These are phyloP conservation scores for Triops cancriformis DNA, from an alignment of 1,140 invertebrate species.

Conservation along the genomic window DNA sequence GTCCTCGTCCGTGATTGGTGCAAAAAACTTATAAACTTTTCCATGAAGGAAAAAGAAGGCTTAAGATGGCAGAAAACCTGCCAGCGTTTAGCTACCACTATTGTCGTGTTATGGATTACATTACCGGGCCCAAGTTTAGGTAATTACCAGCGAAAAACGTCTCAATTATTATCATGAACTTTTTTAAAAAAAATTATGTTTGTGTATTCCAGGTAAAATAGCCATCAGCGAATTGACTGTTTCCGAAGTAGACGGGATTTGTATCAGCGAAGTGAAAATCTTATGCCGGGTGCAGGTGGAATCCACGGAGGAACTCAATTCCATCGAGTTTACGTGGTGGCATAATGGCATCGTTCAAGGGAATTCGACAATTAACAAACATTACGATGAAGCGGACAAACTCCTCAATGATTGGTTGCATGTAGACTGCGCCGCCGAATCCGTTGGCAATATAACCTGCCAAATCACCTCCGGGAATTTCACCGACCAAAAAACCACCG, in stretches of 20 bases:
- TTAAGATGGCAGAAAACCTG: conserved; percentile 1
- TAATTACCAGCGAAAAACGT: no score
- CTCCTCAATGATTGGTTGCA: background rate
- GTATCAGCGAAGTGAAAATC: background rate
- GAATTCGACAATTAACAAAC: background rate
- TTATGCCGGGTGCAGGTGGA: background rate
- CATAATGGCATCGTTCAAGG: background rate
- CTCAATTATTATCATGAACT: no score
- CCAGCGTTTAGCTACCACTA: background rate
- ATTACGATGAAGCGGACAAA: background rate
- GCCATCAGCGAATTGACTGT: background rate
- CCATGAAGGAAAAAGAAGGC: background rate
- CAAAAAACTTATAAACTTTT: background rate
- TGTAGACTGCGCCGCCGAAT: background rate
- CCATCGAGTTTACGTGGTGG: background rate
- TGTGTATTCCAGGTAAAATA: background rate
- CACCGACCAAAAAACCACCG: background rate
- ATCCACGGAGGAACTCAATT: background rate
- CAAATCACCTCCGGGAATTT: background rate
- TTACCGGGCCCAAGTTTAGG: background rate
- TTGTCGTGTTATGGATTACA: background rate
- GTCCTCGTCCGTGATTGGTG: background rate
- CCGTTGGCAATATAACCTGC: background rate
- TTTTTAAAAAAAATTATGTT: no score
- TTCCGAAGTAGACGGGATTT: background rate